Evolutionary conservation across 2,113 vertebrate species (phyloP), one percentile per base, ranked within the genome.

Genomic region (Mionectes macconnelli): DNA sequence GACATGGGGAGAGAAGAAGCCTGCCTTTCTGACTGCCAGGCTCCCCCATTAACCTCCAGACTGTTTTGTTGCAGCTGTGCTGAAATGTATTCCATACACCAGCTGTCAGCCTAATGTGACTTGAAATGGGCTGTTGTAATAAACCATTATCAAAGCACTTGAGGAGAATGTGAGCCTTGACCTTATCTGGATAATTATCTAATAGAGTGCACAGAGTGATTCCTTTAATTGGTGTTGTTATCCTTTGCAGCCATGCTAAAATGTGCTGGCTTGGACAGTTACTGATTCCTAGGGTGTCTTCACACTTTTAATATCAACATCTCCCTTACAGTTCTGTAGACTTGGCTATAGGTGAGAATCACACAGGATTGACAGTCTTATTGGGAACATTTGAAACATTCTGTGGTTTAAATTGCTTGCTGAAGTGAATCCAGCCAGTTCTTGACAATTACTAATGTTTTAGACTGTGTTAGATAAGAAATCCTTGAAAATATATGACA

Each of bases 151-250:
- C 83, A 89, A 84, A 96, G 89, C 87, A 94, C 93, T 94, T 89
- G 94, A 91, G 92, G 76, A 97, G 83, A 96, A 95, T 90, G 80
- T 81, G 96, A 97, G 90, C 93, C 90, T 87, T 96, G 94, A 96
- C 96, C 94, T 96, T 95, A 95, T 94, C 94, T 93, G 92, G 91
- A 69, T 97, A 96, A 97, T 96, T 96, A 96, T 78, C 94, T 95
- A 76, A 91, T 70, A 72, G 89, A 94, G 91, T 85, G 85, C 94
- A 73, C 17, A 75, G 89, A 97, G 70, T 56, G 80, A 95, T 94
- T 86, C 90, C 73, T 57, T 92, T 96, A 97, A 96, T 95, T 97
- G 94, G 40, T 94, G 56, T 75, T 96, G 94, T 93, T 90, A 91
- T 91, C 80, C 52, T 94, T 83, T 67, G 68, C 67, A 81, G 89